Conservation (phyloP, 2,113 vertebrate genomes). For the Rana temporaria region DNA sequence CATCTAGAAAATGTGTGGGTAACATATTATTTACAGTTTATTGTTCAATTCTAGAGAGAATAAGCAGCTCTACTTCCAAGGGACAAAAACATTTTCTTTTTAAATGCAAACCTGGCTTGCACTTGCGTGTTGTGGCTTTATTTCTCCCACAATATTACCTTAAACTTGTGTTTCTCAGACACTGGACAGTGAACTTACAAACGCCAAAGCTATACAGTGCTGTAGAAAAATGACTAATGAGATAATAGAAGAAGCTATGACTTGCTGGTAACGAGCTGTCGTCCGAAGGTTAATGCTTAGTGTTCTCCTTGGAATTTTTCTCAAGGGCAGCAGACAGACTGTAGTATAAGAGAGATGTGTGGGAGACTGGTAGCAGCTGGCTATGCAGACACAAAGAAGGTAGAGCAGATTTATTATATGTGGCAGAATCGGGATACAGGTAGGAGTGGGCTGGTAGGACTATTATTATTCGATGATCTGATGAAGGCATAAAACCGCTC, state of each 20-base stretch:
- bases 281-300: conserved; percentile 42
- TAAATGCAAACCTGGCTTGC: background rate
- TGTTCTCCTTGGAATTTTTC: conserved; percentile 32
- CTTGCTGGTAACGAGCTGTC: conserved; percentile 25
- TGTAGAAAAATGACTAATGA: conserved; percentile 39
- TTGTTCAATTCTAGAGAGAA: too few species aligned
- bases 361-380: conserved; percentile 38
- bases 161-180: background rate
- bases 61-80: background rate
- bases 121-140: background rate
- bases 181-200: background rate
- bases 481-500: background rate
- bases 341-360: conserved; percentile 24
- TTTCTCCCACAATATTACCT: background rate
- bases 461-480: conserved; percentile 36
- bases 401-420: conserved; percentile 31
- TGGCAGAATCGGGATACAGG: conserved; percentile 35
- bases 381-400: conserved; percentile 22
- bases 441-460: conserved; percentile 12
- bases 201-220: background rate
- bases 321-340: conserved; percentile 45
- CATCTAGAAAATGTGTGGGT: background rate
- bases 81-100: background rate
- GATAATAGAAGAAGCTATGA: conserved; percentile 28
- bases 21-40: background rate